phyloP scores from a whole-genome alignment of 1,140 invertebrate genomes.

The Dendrolimus punctatus region DNA sequence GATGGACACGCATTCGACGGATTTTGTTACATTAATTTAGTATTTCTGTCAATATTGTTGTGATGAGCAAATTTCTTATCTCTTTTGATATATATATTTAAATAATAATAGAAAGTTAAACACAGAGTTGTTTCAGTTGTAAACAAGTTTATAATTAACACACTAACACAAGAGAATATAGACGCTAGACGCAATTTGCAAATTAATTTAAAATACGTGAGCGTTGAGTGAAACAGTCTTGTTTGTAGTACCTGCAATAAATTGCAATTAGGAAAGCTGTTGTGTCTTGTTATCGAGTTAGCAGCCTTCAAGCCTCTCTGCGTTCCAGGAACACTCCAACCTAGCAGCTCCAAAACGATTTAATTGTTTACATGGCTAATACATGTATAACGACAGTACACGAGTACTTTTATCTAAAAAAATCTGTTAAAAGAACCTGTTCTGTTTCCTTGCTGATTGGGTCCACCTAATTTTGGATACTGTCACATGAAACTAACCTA shows the following conservation, averaged over 20 bases:
- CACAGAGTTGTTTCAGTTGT: slow-evolving; percentile 7
- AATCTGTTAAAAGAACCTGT: no score
- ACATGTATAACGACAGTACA: not conserved
- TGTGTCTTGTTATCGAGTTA: slow-evolving; percentile 71
- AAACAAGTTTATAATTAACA: slow-evolving; percentile 12
- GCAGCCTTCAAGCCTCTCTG: slow-evolving; percentile 54
- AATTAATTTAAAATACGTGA: slow-evolving; percentile 70
- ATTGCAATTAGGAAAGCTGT: slow-evolving; percentile 69
- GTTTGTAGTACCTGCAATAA: slow-evolving; percentile 71
- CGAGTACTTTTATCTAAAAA: not conserved
- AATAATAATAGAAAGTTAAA: not conserved
- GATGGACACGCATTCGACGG: no score
- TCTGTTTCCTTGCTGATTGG: no score
- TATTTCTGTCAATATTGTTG: no score
- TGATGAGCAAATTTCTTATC: not conserved
- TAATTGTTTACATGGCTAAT: slow-evolving; percentile 21
- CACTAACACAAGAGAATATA: slow-evolving; percentile 35
- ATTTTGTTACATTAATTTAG: no score
- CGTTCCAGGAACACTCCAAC: slow-evolving; percentile 41
- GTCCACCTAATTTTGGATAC: no score
- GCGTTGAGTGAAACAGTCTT: slow-evolving; percentile 59
- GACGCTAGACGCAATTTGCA: slow-evolving; percentile 61
- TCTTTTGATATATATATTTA: slow-evolving; percentile 2
- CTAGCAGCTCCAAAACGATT: no score
- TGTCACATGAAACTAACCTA: no score